These are phyloP conservation scores for Eilema depressum DNA, from an alignment of 2,888 invertebrate genomes.

Conservation along the genomic window DNA sequence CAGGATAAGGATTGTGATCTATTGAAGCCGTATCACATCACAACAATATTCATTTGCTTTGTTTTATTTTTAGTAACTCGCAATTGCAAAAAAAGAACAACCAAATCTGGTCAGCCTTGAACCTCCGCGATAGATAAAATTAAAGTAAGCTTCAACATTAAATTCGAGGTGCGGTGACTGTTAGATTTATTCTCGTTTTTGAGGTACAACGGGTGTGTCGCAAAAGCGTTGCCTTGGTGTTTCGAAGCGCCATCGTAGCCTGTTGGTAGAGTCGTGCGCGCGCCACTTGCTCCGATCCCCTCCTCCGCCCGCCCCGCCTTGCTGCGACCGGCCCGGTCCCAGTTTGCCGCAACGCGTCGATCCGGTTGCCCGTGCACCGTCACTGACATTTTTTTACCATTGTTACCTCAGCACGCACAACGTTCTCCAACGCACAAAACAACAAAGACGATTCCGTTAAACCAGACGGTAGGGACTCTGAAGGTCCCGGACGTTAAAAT, in stretches of 20 bases:
- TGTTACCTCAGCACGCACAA: slow-evolving; percentile 73
- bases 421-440: slow-evolving; percentile 62
- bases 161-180: slow-evolving; percentile 64
- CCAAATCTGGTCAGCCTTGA: slow-evolving; percentile 77
- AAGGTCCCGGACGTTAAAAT: slow-evolving; percentile 68
- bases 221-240: slow-evolving; percentile 83
- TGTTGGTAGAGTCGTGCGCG: slow-evolving; percentile 84
- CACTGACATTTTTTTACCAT: slow-evolving; percentile 60
- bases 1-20: slow-evolving; percentile 1
- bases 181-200: slow-evolving; percentile 73
- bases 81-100: slow-evolving; percentile 54
- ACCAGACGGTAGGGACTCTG: slow-evolving; percentile 69
- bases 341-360: slow-evolving; percentile 86
- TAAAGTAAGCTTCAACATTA: slow-evolving; percentile 64
- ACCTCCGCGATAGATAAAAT: slow-evolving; percentile 67
- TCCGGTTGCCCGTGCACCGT: slow-evolving; percentile 78
- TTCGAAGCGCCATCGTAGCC: slow-evolving; percentile 81
- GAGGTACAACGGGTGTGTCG: slow-evolving; percentile 81
- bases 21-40: neutral
- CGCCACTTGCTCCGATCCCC: slow-evolving; percentile 78
- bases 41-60: slow-evolving; percentile 29
- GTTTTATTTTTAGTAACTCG: slow-evolving; percentile 55
- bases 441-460: slow-evolving; percentile 75
- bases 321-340: slow-evolving; percentile 77
- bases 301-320: slow-evolving; percentile 66